These are phyloP conservation scores for Drosophila biarmipes DNA, from an alignment of 1,140 invertebrate species.

Conservation along the genomic window DNA sequence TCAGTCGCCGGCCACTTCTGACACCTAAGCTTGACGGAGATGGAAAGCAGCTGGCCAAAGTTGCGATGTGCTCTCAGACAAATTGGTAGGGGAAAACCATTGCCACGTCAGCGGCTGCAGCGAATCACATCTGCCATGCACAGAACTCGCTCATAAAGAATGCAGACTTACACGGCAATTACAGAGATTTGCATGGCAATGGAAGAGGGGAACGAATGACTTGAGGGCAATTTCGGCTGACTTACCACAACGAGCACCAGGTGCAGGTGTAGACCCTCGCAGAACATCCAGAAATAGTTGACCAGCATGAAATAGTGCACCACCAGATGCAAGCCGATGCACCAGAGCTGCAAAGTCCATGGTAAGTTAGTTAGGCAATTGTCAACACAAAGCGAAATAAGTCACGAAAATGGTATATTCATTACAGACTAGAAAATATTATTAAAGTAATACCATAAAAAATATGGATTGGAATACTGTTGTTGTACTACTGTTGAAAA, in stretches of 20 bases:
- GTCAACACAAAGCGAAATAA: background rate
- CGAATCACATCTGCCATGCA: conserved; percentile 62
- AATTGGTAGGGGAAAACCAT: conserved; percentile 29
- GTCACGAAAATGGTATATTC: background rate
- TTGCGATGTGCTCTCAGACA: conserved; percentile 43
- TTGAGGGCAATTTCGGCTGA: background rate
- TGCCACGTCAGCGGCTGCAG: conserved; percentile 1
- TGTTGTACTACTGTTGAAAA: background rate
- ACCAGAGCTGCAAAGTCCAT: conserved; percentile 87
- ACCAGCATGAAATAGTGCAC: conserved; percentile 94
- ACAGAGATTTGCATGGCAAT: conserved; percentile 49
- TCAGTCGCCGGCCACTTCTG: background rate
- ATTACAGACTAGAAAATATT: background rate
- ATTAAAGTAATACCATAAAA: too few relatives aligned
- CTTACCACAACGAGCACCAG: conserved; percentile 90
- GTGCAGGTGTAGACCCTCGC: conserved; percentile 95
- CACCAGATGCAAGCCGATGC: conserved; percentile 91
- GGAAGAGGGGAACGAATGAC: conserved; percentile 5
- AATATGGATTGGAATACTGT: background rate
- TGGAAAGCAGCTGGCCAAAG: conserved; percentile 12
- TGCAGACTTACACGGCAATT: conserved; percentile 56
- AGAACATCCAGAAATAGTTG: conserved; percentile 97
- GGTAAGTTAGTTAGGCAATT: background rate
- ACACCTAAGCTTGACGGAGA: conserved; percentile 31
- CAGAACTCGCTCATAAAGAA: conserved; percentile 42